A percentile compares a stretch with the other conserved stretches of the same genome.
phyloP scores from a whole-genome alignment of 2,797 vertebrate genomes.

The Aphelocoma californica region DNA sequence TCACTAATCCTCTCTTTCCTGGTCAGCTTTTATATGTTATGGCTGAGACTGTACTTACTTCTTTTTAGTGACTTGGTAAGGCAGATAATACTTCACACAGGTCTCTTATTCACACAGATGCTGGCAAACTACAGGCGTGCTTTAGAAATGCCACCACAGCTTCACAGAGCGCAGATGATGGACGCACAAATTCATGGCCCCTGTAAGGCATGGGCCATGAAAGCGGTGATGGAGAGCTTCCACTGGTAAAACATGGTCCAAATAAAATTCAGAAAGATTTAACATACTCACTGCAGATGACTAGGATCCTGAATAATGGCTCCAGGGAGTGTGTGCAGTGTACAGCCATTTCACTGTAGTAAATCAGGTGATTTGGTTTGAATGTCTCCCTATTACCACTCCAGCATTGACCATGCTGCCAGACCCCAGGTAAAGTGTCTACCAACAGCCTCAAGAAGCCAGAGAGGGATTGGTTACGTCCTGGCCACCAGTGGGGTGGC shows the following conservation, averaged over 20 bases:
- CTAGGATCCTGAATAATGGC: neutral
- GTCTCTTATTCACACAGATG: neutral
- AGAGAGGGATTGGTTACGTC: neutral
- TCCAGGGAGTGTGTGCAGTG: neutral
- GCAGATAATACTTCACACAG: neutral
- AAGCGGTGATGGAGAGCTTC: neutral
- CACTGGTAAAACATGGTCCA: neutral
- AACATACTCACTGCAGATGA: conserved; percentile 1
- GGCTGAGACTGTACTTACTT: neutral
- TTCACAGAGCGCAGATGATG: neutral
- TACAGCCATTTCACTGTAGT: neutral
- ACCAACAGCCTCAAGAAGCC: neutral
- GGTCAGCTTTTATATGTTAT: neutral
- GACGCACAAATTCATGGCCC: neutral
- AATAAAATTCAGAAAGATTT: conserved; percentile 21
- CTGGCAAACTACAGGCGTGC: neutral
- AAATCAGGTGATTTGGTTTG: conserved; percentile 18
- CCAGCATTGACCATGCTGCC: neutral
- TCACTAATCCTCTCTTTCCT: neutral
- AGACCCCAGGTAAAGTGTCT: neutral
- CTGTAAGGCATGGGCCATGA: neutral
- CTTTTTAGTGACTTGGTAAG: neutral
- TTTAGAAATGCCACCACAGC: neutral
- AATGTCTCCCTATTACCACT: neutral
- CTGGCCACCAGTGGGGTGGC: neutral